phyloP scores from a whole-genome alignment of 64 coral and sea anemone species.

The Pachyseris speciosa region DNA sequence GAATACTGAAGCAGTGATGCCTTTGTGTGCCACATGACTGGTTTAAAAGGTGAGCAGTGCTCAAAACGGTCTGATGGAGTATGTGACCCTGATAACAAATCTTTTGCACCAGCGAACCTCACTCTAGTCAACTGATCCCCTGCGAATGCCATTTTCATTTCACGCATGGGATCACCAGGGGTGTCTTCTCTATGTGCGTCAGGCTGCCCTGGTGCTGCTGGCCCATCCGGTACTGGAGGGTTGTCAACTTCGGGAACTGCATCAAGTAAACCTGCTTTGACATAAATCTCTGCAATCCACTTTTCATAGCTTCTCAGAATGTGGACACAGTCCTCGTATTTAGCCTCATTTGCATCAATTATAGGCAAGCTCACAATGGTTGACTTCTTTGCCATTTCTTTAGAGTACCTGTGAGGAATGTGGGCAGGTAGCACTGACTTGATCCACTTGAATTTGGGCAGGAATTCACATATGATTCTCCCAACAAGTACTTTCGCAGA shows the following conservation, averaged over 20 bases:
- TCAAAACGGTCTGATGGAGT: too few relatives aligned
- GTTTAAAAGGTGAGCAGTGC: too few relatives aligned
- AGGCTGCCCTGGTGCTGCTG: constrained; percentile 54
- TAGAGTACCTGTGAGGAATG: constrained; percentile 56
- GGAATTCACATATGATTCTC: constrained; percentile 28
- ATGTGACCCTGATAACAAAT: too few relatives aligned
- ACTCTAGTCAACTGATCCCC: too few relatives aligned
- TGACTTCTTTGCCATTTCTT: constrained; percentile 57
- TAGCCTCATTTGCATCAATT: constrained; percentile 74
- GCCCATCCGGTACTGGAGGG: constrained; percentile 37
- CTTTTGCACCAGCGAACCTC: too few relatives aligned
- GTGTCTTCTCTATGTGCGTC: too few relatives aligned
- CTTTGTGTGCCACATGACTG: too few relatives aligned
- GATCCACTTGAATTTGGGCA: constrained; percentile 48
- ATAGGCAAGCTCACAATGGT: constrained; percentile 65
- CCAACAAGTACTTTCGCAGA: constrained; percentile 26
- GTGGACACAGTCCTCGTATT: constrained; percentile 69
- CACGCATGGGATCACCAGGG: too few relatives aligned
- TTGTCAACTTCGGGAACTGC: constrained; percentile 49
- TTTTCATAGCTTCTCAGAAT: constrained; percentile 71
- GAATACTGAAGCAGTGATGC: constrained; percentile 67
- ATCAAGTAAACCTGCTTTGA: constrained; percentile 60
- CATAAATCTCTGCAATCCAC: too few relatives aligned
- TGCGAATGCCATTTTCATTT: too few relatives aligned
- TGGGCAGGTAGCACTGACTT: constrained; percentile 52